These are phyloP conservation scores for Tursiops truncatus DNA, from an alignment of 2,113 vertebrate genomes.

Conservation along the genomic window DNA sequence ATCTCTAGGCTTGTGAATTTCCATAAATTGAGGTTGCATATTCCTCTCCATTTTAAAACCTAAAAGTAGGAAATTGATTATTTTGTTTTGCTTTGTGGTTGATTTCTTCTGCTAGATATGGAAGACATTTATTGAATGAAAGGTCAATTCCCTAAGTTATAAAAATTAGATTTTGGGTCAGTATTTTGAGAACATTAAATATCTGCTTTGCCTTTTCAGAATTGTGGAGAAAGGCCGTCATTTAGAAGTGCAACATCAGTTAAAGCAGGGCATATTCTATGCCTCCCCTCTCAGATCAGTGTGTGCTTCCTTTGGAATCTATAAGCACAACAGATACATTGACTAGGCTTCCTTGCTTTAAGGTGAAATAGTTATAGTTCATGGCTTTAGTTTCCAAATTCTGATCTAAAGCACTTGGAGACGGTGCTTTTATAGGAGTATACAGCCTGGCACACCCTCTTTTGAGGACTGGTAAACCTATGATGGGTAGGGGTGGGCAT, in stretches of 20 bases:
- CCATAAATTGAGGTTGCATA: neutral
- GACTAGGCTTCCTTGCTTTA: neutral
- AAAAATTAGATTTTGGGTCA: neutral
- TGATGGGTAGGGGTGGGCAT: neutral
- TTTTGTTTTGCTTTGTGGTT: constrained; percentile 45
- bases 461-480: neutral
- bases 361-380: neutral
- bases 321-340: neutral
- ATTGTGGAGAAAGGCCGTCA: neutral
- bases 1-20: neutral
- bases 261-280: neutral
- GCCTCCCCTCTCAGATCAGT: neutral
- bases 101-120: neutral
- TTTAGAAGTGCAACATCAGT: neutral
- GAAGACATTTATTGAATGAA: constrained; percentile 4
- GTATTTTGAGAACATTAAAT: neutral
- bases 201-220: neutral
- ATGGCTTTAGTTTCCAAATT: neutral
- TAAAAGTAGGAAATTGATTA: neutral
- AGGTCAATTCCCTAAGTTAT: neutral
- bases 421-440: neutral
- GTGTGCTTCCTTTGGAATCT: neutral
- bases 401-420: neutral
- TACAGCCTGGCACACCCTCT: neutral
- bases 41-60: neutral